Evolutionary conservation across 2,797 vertebrate species (phyloP), one percentile per base, ranked within the genome.

Genomic region (Acipenser transmontanus): DNA sequence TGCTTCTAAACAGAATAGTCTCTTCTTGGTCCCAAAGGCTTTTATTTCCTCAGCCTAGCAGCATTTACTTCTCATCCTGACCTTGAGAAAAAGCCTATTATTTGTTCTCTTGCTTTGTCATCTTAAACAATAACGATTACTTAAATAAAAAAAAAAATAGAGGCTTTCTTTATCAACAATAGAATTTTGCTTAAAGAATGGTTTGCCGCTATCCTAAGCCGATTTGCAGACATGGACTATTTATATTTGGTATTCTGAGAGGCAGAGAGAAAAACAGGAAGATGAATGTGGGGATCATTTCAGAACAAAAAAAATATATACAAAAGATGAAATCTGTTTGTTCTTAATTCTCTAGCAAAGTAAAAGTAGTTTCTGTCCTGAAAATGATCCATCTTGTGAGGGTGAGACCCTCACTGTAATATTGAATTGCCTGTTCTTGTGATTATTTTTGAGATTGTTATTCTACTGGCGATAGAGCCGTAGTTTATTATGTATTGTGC

Each of bases 151-250:
- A 12, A 68, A 54, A 34, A 59, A 61, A 17, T 59, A 60, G 65
- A 62, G 68, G 12, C 47, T 69, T 74, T 68, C 51, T 76, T 77
- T 70, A 80, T 83, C 65, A 74, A 61, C 73, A 73, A 79, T 73
- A 69, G 13, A 79, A 65, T 50, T 61, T 65, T 20, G 69, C 52
- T 59, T 12, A 65, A 51, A 59, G 49, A 57, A 50, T 14, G 17
- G 57, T 34, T 34, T 14, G 48, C 34, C 49, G 7, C 9, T 6
- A 10, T 61, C 12, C 7, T 10, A 8, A 12, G 60, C 17, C 1
- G 14, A 48, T 59, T 14, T 59, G 11, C 50, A 62, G 6, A 57
- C n/a, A 47, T 34, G 47, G 7, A 7, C 10, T 47, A 17, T 17
- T 62, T 17, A 52, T 62, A 66, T 56, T 66, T 64, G 57, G 56